Conservation (phyloP, 2,888 invertebrate species). For the Limenitis camilla region DNA sequence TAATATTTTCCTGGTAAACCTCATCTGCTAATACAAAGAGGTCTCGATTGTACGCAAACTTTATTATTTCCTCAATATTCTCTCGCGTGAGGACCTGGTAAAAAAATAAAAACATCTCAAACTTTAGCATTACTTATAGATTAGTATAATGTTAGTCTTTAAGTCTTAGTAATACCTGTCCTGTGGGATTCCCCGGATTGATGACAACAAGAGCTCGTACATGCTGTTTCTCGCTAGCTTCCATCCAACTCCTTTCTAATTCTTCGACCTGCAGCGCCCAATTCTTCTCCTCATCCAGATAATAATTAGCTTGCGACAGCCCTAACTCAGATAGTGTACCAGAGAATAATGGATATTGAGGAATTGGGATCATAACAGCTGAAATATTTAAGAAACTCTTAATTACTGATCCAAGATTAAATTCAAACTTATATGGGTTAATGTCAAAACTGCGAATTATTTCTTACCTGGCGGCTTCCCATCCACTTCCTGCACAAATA, state of each 20-base stretch:
- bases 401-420: not conserved
- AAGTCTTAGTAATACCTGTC: too few species aligned
- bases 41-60: constrained; percentile 90
- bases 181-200: constrained; percentile 99
- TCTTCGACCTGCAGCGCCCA: constrained; percentile 90
- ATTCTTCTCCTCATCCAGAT: constrained; percentile 86
- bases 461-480: constrained; percentile 70
- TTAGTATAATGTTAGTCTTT: too few species aligned
- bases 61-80: constrained; percentile 93
- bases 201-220: constrained; percentile 94
- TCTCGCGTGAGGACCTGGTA: constrained; percentile 86
- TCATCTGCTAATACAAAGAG: constrained; percentile 94
- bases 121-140: too few species aligned
- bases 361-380: constrained; percentile 96
- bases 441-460: too few species aligned
- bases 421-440: too few species aligned
- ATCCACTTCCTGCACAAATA: constrained; percentile 72
- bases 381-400: constrained; percentile 21
- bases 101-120: too few species aligned
- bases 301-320: constrained; percentile 87
- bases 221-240: constrained; percentile 74
- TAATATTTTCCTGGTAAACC: constrained; percentile 98
- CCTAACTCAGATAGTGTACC: constrained; percentile 93
- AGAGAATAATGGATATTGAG: constrained; percentile 97
- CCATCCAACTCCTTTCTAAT: constrained; percentile 82